A percentile compares a stretch with the other conserved stretches of the same genome.
These are phyloP conservation scores for Vesta saturnalis DNA, from an alignment of 2,888 invertebrate species.

Conservation along the genomic window DNA sequence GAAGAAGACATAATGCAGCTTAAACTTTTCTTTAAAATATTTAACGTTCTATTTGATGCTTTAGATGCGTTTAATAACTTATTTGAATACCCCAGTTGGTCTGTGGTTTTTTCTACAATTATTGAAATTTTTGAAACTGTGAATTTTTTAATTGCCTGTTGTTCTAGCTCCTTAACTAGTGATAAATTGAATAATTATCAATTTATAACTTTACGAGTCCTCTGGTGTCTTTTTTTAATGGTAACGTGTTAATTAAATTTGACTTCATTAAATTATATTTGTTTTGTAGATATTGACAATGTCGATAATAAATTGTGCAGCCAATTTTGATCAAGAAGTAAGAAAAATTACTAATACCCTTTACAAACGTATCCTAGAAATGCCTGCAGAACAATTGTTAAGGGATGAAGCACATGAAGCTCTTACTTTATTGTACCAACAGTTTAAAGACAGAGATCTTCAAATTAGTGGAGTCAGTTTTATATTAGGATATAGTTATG, in stretches of 20 bases:
- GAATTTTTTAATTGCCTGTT: slow-evolving; percentile 24
- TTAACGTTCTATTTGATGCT: slow-evolving; percentile 15
- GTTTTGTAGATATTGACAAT: slow-evolving; percentile 20
- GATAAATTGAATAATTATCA: neutral
- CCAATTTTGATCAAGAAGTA: slow-evolving; percentile 9
- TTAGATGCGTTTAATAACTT: slow-evolving; percentile 18
- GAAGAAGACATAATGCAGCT: slow-evolving; percentile 33
- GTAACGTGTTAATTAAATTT: slow-evolving; percentile 15
- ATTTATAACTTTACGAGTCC: slow-evolving; percentile 10
- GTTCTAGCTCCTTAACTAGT: slow-evolving; percentile 12
- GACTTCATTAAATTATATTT: neutral
- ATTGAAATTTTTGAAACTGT: slow-evolving; percentile 18
- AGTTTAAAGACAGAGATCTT: slow-evolving; percentile 24
- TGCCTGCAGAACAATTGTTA: slow-evolving; percentile 25
- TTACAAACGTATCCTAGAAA: slow-evolving; percentile 24
- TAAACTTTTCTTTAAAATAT: slow-evolving; percentile 24
- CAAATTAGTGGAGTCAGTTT: slow-evolving; percentile 16
- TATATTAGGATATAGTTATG: slow-evolving; percentile 11
- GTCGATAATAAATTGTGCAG: slow-evolving; percentile 1
- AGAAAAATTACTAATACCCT: slow-evolving; percentile 9
- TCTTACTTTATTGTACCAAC: slow-evolving; percentile 15
- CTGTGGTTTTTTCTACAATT: slow-evolving; percentile 10
- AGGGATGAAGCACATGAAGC: slow-evolving; percentile 31
- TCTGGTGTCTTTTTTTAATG: slow-evolving; percentile 17
- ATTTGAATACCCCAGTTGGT: slow-evolving; percentile 22